These are phyloP conservation scores for Sceloporus tristichus DNA, from an alignment of 2,113 vertebrate species.

Conservation along the genomic window DNA sequence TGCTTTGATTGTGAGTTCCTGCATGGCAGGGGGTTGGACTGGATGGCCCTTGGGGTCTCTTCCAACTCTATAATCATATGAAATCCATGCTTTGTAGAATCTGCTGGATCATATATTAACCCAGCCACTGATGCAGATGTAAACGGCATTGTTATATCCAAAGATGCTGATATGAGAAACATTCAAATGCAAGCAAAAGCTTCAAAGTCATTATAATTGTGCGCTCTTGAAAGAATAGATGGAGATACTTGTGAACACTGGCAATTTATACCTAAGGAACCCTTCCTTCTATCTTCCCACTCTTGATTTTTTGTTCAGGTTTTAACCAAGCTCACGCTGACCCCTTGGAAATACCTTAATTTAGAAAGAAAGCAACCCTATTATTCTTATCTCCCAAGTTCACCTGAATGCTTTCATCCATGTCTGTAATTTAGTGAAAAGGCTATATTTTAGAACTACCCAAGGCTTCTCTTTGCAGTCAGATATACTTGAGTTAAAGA, in stretches of 20 bases:
- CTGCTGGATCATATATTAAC: background rate
- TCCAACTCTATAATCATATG: no score
- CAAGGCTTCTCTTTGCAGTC: conserved; percentile 4
- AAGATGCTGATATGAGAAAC: background rate
- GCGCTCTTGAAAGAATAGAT: background rate
- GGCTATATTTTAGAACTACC: conserved; percentile 15
- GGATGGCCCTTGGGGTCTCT: no score
- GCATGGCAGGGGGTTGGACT: no score
- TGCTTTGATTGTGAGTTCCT: no score
- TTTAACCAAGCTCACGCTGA: conserved; percentile 9
- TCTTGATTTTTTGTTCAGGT: background rate
- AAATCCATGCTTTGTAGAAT: background rate
- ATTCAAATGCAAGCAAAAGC: background rate
- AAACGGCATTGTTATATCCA: background rate
- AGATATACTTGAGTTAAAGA: conserved; percentile 28
- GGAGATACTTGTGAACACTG: background rate
- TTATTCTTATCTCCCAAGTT: conserved; percentile 29
- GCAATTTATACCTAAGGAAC: background rate
- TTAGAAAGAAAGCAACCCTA: conserved; percentile 38
- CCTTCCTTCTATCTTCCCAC: background rate
- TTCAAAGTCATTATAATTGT: background rate
- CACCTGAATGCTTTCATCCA: conserved; percentile 24
- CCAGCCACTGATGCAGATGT: background rate
- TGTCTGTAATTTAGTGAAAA: conserved; percentile 27
- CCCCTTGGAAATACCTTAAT: conserved; percentile 35